Evolutionary conservation across 1,140 invertebrate species (phyloP), one percentile per base, ranked within the genome.

Genomic region (Melanaphis sacchari): DNA sequence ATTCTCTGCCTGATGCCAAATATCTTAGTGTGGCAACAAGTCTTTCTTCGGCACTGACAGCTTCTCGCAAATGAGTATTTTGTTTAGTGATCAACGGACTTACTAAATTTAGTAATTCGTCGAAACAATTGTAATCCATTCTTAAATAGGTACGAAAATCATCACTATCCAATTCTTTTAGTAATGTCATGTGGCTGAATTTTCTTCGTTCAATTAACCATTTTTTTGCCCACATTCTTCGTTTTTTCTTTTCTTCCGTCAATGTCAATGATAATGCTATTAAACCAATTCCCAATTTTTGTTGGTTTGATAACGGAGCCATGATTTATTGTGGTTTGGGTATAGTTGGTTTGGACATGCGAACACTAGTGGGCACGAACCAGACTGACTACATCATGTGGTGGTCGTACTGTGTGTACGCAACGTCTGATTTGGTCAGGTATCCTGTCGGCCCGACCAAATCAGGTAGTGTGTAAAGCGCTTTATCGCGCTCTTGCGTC

Each of bases 1-100:
- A 89, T 26, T 89, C 87, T 89, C 87, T 89, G n/a, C 90, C 90
- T 66, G 90, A 41, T 91, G 90, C 54, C 52, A 91, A 36, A 36
- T 66, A 91, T 76, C 54, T 24, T 22, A 91, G 54, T 36, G 90
- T 91, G 3, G 18, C 90, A 31, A 91, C 36, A 41, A 91, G 66
- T 81, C 54, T 41, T 46, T 91, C 90, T 76, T 54, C 36, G 26
- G 54, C 54, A 66, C 54, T 66, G 22, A 91, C 54, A 31, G 90
- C 90, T 43, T 76, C 38, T 91, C 90, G 0, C 41, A 91, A 31
- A 91, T 40, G 54, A 3, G 90, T 91, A 46, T 91, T 81, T 81
- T 91, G 54, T 91, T 91, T 91, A 31, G 31, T 41, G 40, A 91
- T 91, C 18, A 46, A 31, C 31, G 90, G 90, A n/a, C 54, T 81